These are phyloP conservation scores for Drosophila auraria DNA, from an alignment of 1,140 invertebrate genomes.

Conservation along the genomic window DNA sequence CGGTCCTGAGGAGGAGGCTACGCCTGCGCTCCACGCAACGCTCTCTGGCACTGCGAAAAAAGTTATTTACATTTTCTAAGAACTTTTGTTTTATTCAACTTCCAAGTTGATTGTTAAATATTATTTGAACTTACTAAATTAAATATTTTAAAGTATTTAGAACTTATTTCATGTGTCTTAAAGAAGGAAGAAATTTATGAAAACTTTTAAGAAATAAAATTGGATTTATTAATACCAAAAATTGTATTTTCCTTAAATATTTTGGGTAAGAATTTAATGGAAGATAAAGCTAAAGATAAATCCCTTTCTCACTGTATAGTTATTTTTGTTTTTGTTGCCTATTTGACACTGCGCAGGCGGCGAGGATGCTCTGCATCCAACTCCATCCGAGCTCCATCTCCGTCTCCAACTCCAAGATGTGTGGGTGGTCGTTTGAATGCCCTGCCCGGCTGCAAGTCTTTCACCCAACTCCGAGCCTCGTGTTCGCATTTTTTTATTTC, in stretches of 20 bases:
- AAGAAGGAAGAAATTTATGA: background rate
- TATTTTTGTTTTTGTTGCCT: conserved; percentile 58
- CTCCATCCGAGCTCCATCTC: conserved; percentile 20
- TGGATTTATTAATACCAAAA: background rate
- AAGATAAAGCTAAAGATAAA: background rate
- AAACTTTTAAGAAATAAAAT: background rate
- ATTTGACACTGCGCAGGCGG: conserved; percentile 82
- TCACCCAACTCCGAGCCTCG: conserved; percentile 39
- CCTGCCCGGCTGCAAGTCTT: conserved; percentile 50
- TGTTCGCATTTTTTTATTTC: conserved; percentile 76
- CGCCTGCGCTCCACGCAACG: conserved; percentile 73
- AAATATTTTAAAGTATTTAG: background rate
- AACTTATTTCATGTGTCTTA: background rate
- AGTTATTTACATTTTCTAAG: too few species aligned
- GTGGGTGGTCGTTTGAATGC: conserved; percentile 62
- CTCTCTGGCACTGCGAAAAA: conserved; percentile 17
- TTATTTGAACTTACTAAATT: too few species aligned
- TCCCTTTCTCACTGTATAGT: background rate
- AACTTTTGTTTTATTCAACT: background rate
- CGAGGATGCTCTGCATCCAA: conserved; percentile 72
- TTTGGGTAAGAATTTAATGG: too few species aligned
- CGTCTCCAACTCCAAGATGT: conserved; percentile 23
- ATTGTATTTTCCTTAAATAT: background rate
- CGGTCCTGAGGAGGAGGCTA: conserved; percentile 34
- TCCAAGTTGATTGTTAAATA: background rate